Conservation (phyloP, 2,113 vertebrate genomes). For the Pterocles gutturalis region DNA sequence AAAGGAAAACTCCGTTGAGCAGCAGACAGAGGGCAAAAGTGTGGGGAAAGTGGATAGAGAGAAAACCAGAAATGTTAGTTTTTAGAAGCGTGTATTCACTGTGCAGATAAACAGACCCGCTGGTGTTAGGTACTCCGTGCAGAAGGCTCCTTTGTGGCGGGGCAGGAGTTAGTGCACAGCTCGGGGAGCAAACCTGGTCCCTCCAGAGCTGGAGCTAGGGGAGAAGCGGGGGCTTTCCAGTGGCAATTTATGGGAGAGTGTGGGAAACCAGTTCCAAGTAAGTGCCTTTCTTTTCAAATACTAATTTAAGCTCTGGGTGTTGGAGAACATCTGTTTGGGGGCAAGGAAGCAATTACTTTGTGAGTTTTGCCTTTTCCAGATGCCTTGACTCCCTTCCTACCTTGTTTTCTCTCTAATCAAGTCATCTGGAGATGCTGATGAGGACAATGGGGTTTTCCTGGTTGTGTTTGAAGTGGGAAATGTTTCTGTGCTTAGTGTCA, state of each 20-base stretch:
- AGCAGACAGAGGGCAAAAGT: neutral
- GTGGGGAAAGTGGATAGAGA: neutral
- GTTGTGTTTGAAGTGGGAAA: neutral
- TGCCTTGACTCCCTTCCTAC: neutral
- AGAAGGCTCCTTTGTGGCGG: fast-evolving
- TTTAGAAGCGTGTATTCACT: fast-evolving
- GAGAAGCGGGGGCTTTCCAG: neutral
- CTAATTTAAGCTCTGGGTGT: neutral
- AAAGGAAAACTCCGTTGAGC: neutral
- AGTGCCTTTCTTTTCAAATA: neutral
- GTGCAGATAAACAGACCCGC: fast-evolving
- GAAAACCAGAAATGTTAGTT: neutral
- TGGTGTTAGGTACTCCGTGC: too few relatives aligned
- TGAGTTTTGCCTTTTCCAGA: neutral
- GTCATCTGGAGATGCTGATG: neutral
- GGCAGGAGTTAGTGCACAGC: neutral
- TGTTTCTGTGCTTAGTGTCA: neutral
- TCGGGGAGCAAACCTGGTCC: neutral
- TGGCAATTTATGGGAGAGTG: fast-evolving
- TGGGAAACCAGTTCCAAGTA: neutral
- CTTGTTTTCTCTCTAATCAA: neutral
- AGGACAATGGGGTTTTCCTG: neutral
- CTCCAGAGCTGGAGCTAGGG: neutral
- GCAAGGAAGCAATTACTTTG: neutral
- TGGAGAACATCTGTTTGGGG: neutral